Conservation (phyloP, 2,888 invertebrate species). For the Drosophila fungiperda region DNA sequence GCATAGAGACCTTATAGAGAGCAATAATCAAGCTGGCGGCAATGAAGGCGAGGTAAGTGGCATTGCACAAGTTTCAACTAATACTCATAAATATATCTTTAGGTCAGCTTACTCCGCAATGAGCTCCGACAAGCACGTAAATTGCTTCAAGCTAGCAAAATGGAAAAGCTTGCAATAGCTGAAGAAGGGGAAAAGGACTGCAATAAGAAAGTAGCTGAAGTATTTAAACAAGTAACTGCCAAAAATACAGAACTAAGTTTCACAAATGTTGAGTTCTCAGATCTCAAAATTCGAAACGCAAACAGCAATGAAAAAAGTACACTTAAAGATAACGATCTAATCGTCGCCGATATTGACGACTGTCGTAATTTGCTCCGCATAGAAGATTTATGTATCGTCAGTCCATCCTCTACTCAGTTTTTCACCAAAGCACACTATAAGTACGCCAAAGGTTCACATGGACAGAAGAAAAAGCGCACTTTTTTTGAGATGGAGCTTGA, state of each 20-base stretch:
- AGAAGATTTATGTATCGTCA: constrained; percentile 54
- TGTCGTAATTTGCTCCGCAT: constrained; percentile 58
- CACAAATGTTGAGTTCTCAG: constrained; percentile 74
- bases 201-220: constrained; percentile 76
- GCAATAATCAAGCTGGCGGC: constrained; percentile 69
- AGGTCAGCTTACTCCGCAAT: constrained; percentile 79
- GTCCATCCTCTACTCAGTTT: constrained; percentile 9
- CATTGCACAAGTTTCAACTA: neutral
- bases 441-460: constrained; percentile 44
- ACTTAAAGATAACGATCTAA: constrained; percentile 54
- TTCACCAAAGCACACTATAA: constrained; percentile 46
- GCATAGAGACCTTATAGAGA: constrained; percentile 72
- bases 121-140: constrained; percentile 82
- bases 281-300: constrained; percentile 76
- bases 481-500: constrained; percentile 80
- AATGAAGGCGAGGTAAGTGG: constrained; percentile 80
- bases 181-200: constrained; percentile 73
- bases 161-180: constrained; percentile 77
- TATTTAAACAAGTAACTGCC: constrained; percentile 75
- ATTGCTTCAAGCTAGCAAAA: constrained; percentile 77
- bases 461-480: constrained; percentile 62
- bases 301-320: constrained; percentile 45
- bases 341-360: constrained; percentile 12
- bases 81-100: neutral
- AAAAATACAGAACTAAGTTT: constrained; percentile 78